A percentile compares a stretch with the other conserved stretches of the same genome.
These are phyloP conservation scores for Rhincodon typus DNA, from an alignment of 2,797 vertebrate genomes.

Conservation along the genomic window DNA sequence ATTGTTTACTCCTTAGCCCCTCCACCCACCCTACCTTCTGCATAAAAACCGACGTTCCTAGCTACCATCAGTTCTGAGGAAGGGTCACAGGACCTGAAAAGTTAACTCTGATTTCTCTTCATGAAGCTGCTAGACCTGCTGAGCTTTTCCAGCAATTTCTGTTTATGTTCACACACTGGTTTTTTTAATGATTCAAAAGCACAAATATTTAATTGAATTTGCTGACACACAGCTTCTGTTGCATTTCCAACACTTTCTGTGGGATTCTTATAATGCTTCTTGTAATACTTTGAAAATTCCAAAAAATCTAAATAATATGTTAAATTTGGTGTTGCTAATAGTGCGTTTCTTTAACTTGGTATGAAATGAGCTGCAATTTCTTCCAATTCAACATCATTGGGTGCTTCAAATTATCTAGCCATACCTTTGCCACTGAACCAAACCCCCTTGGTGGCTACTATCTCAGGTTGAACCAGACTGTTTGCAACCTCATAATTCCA, in stretches of 20 bases:
- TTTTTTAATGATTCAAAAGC: background rate
- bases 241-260: background rate
- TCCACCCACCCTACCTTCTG: too few relatives aligned
- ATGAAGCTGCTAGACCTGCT: too few relatives aligned
- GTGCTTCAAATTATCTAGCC: background rate
- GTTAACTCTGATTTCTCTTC: too few relatives aligned
- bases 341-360: background rate
- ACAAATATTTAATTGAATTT: background rate
- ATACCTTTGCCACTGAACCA: too few relatives aligned
- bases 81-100: too few relatives aligned
- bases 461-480: background rate
- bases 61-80: too few relatives aligned
- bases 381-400: too few relatives aligned
- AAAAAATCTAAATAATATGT: background rate
- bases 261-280: background rate
- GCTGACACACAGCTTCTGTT: background rate
- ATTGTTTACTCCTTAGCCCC: too few relatives aligned
- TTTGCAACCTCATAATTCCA: background rate
- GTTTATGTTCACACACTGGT: background rate
- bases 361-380: background rate
- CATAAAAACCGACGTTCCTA: too few relatives aligned
- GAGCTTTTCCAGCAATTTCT: too few relatives aligned
- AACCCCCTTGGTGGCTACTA: background rate
- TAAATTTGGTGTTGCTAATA: background rate
- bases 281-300: too few relatives aligned